These are phyloP conservation scores for Rallus crepitans DNA, from an alignment of 2,797 vertebrate species.

Conservation along the genomic window DNA sequence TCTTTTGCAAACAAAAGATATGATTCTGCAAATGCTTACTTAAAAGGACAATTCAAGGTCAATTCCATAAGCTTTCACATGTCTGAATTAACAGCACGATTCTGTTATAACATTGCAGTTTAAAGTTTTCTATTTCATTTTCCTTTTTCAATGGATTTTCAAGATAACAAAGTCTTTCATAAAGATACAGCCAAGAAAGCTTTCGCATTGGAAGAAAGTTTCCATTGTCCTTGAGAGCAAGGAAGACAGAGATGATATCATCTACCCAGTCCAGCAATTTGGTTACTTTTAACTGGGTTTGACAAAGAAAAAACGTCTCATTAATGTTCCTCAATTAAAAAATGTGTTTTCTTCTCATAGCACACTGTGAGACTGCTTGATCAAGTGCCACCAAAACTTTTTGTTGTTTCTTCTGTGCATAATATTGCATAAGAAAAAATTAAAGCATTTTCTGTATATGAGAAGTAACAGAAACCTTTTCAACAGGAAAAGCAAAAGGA, in stretches of 20 bases:
- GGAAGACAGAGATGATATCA: background rate
- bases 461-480: slow-evolving; percentile 51
- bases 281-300: background rate
- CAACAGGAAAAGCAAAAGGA: slow-evolving; percentile 31
- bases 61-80: background rate
- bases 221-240: background rate
- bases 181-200: background rate
- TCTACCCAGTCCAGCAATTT: background rate
- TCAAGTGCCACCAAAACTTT: background rate
- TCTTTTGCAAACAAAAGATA: background rate
- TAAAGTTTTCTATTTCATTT: background rate
- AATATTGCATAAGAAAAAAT: background rate
- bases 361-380: background rate
- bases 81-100: background rate
- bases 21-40: background rate
- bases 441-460: background rate
- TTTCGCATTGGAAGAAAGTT: slow-evolving; percentile 10
- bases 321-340: background rate
- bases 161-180: background rate
- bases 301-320: background rate
- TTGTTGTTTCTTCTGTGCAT: background rate
- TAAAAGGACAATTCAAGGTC: background rate
- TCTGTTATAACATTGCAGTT: background rate
- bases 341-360: background rate
- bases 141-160: background rate